Evolutionary conservation across 2,797 vertebrate genomes (phyloP), one percentile per base, ranked within the genome.

Genomic region (Sebastes taczanowskii): DNA sequence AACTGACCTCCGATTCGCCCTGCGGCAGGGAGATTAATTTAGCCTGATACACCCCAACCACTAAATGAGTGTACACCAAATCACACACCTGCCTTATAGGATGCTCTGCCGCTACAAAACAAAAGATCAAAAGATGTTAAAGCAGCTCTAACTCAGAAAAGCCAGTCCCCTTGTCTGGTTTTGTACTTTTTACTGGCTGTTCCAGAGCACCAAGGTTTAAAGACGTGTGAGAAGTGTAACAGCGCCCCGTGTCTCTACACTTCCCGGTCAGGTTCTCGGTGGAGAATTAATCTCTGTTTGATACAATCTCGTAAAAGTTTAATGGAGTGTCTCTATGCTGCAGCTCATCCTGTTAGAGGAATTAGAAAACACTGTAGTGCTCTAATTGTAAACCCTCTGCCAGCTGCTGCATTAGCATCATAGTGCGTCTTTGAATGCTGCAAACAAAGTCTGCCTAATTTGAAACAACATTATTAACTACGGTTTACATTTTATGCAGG

Each of bases 271-370:
- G 14, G 56, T 62, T 80, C 80, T 70, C 18, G 3, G 32, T 27
- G 42, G 42, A 35, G 25, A 34, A 52, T 22, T 84, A 63, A 77
- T 80, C 72, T 71, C n/a, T 11, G 14, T 75, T 46, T 59, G 25
- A 61, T 71, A 59, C 69, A 69, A 38, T 61, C 61, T 65, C 10
- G 11, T 77, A 67, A 52, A 71, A 68, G 71, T 80, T 70, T 66
- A 79, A 81, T 60, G 38, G 49, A 52, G 49, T 78, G 34, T 67
- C 46, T 73, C 55, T 70, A 4, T 69, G 68, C 53, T 80, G 29
- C 67, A 68, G 55, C 61, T 80, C 53, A 82, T 84, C 78, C 73
- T 68, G 64, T 86, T 70, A 64, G 29, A 74, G 56, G 77, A 79
- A 68, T 71, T 55, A 69, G 14, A 63, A 81, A 72, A 68, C 52